Percentiles rank a stretch among this genome's conserved stretches.
Evolutionary conservation across 2,888 invertebrate species (phyloP).

Genomic region (Luperina nickerlii): DNA sequence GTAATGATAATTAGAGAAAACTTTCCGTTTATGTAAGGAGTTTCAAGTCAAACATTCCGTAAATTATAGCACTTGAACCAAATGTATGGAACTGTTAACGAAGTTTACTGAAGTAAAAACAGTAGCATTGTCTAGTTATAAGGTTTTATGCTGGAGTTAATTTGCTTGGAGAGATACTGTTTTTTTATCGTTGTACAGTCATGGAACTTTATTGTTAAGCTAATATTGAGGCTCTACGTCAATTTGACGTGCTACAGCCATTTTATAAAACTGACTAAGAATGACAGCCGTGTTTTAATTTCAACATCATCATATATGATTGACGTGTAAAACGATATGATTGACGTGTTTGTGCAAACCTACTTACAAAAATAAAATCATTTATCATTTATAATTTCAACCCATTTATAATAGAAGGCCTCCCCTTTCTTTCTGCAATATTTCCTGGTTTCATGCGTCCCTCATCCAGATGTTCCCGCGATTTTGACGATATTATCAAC

Average conservation of each 20-base stretch:
- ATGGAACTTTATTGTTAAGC: not conserved
- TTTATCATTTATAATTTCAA: too few relatives aligned
- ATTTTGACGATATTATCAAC: too few relatives aligned
- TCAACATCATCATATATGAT: too few relatives aligned
- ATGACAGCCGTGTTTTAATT: not conserved
- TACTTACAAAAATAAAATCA: too few relatives aligned
- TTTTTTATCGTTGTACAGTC: not conserved
- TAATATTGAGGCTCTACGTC: too few relatives aligned
- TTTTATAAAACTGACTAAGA: not conserved
- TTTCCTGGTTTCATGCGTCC: too few relatives aligned
- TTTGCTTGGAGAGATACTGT: not conserved
- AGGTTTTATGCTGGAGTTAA: not conserved
- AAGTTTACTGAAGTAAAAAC: slow-evolving; percentile 48
- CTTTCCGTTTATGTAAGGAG: slow-evolving; percentile 35
- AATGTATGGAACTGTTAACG: slow-evolving; percentile 47
- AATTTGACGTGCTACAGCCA: not conserved
- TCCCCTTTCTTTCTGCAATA: too few relatives aligned
- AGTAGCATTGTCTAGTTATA: not conserved
- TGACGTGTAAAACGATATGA: too few relatives aligned
- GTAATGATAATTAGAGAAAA: slow-evolving; percentile 61
- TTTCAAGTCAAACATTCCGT: slow-evolving; percentile 40
- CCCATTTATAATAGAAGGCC: too few relatives aligned
- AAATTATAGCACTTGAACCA: slow-evolving; percentile 66
- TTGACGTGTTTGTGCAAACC: too few relatives aligned
- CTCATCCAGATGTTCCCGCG: too few relatives aligned